Base-by-base conservation (phyloP, 2,797 vertebrate genomes). In the Sebastes kiyomatsui region DNA sequence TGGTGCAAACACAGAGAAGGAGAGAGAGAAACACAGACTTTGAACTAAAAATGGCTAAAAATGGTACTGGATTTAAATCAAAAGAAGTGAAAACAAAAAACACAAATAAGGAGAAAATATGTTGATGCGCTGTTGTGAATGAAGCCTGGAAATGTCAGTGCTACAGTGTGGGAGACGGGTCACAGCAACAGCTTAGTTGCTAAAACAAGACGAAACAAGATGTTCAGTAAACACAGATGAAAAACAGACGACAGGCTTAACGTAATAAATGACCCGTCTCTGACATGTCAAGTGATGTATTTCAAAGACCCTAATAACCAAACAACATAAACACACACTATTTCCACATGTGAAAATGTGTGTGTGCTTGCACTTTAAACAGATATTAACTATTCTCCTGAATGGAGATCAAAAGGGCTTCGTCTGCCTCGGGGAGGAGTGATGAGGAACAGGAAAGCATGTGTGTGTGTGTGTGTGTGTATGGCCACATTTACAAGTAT, bases 341-440 rank as follows among this genome's bases (percentile, higher is more conserved):
- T 67, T 67, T 72, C 23, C 7, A 67, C 32, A 67, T 72, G 35
- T 32, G n/a, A 49, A 67, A 35, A 61, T 42, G 59, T n/a, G 10
- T 49, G 46, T 49, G 70, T 72, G 55, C 3, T 46, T 81, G 25
- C 71, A 78, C 79, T 89, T 87, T 67, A 88, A 83, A 89, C 78
- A 79, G 81, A 87, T n/a, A 67, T 84, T 67, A 73, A 82, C 28
- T 67, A 55, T 79, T 82, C 65, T 77, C 72, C 33, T 86, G 68
- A 52, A 84, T 55, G 54, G 42, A 88, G 71, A 90, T 90, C 81
- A 89, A 91, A 89, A 89, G 66, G 20, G 22, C 83, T 81, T 80
- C 27, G 58, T 74, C 66, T 64, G 74, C 30, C 68, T 46, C 54
- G 25, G 9, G 11, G 70, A 77, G 30, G 30, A 77, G 58, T 20